Percentiles rank a stretch among this genome's conserved stretches.
phyloP scores from a whole-genome alignment of 37 sponge, comb jelly and placozoan genomes.

The Aplysina aerophoba region DNA sequence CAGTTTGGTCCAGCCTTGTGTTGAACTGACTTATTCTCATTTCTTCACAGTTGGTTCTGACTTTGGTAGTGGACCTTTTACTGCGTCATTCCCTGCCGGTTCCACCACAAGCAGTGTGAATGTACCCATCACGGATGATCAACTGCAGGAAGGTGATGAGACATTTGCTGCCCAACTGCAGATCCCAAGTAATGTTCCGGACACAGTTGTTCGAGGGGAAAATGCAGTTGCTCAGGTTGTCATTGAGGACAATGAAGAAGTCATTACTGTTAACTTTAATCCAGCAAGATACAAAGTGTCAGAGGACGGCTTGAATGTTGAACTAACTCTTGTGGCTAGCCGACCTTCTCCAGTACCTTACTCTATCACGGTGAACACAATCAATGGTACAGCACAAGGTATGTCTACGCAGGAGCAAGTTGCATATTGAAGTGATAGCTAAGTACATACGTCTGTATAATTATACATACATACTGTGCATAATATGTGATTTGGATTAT shows the following conservation, averaged over 20 bases:
- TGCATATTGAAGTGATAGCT: no score
- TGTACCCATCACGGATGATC: not conserved
- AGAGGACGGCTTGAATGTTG: not conserved
- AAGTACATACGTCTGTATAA: no score
- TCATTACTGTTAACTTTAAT: slow-evolving; percentile 8
- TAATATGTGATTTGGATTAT: no score
- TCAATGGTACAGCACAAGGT: slow-evolving; percentile 2
- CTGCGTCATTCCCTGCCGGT: not conserved
- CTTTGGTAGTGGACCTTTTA: not conserved
- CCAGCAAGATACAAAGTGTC: not conserved
- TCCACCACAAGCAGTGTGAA: not conserved
- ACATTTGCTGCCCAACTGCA: not conserved
- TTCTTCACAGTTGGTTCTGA: not conserved
- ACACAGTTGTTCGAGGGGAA: not conserved
- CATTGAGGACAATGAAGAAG: slow-evolving; percentile 26
- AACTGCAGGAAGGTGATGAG: not conserved
- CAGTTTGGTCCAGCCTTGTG: no score
- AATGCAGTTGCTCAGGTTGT: not conserved
- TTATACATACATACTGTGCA: no score
- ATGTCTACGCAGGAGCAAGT: not conserved
- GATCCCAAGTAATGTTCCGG: not conserved
- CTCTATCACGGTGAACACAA: not conserved
- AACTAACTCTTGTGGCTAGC: not conserved
- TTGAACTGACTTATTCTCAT: no score
- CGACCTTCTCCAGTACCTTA: not conserved